Conservation (phyloP, 2,888 invertebrate genomes). For the Panopea generosa region DNA sequence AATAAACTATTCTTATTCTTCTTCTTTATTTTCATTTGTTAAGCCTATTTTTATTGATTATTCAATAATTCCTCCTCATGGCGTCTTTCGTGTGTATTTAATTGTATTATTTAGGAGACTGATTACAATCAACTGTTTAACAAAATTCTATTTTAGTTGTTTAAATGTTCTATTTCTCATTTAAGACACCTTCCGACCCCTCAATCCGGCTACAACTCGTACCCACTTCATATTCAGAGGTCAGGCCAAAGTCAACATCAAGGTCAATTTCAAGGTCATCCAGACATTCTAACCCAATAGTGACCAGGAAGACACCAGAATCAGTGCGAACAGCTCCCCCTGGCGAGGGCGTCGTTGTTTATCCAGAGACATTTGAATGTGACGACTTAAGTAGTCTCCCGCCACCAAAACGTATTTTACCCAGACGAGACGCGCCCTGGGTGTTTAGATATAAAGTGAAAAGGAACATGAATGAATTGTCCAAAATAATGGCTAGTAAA, state of each 20-base stretch:
- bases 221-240: conserved; percentile 66
- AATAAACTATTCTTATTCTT: too few species aligned
- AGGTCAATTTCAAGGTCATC: conserved; percentile 49
- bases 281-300: conserved; percentile 44
- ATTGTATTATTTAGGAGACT: too few species aligned
- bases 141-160: too few species aligned
- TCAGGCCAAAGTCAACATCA: conserved; percentile 61
- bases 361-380: conserved; percentile 69
- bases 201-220: conserved; percentile 59
- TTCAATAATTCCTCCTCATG: too few species aligned
- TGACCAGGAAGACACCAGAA: conserved; percentile 64
- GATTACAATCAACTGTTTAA: too few species aligned
- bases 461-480: conserved; percentile 77
- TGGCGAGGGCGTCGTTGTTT: conserved; percentile 56
- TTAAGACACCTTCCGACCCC: conserved; percentile 10
- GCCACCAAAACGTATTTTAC: conserved; percentile 71
- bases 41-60: too few species aligned
- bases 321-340: conserved; percentile 65
- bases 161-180: too few species aligned
- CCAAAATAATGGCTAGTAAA: conserved; percentile 78
- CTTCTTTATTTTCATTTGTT: too few species aligned
- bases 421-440: conserved; percentile 76
- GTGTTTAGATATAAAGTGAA: conserved; percentile 81
- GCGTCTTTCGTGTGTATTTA: too few species aligned
- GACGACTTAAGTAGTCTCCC: conserved; percentile 75